Base-by-base conservation (phyloP, 2,113 vertebrate species). In the Lagenorhynchus albirostris region DNA sequence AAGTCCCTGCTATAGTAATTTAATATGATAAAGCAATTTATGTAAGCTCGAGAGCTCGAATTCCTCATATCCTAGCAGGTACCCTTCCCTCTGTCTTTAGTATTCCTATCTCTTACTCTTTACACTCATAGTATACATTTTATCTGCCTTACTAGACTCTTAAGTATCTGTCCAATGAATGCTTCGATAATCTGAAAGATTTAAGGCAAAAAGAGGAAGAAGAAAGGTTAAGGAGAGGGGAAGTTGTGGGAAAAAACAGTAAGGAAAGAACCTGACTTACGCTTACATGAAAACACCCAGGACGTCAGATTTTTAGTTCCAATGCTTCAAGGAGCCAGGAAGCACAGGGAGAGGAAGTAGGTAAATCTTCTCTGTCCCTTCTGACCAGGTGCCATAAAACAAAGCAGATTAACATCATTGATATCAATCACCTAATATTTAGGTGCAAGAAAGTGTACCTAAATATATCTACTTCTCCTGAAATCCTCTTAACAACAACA, bases 251-350 rank as follows among this genome's bases (percentile, higher is more conserved):
- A 25, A 84, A 89, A 91, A 50, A 11, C 12, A 85, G 3, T 33
- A 15, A 88, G n/a, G 17, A 94, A 18, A 77, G n/a, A 96, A 90
- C 50, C 26, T 95, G 47, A 71, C 25, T 73, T 88, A 88, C 5
- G 25, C 36, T 89, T 89, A 92, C 15, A 89, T n/a, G 81, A 94
- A 90, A 97, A 83, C 70, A 87, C 33, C n/a, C 74, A 93, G 14
- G 11, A 83, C 44, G 60, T 15, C 21, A 65, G 29, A 62, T 44
- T 82, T 88, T 94, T 79, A 87, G 47, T 70, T 90, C 23, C 62
- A 77, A 33, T 77, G 29, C 47, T 83, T 91, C 62, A 82, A 82
- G 36, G 20, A 86, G 33, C 33, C 85, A 96, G 29, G 67, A 50
- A 89, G 41, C 41, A 94, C 3, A 70, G n/a, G 23, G 21, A 80